A percentile compares a stretch with the other conserved stretches of the same genome.
Conservation (phyloP, 30 jellyfish, hydroid and myxozoan genomes). For the Phacellophora camtschatica region DNA sequence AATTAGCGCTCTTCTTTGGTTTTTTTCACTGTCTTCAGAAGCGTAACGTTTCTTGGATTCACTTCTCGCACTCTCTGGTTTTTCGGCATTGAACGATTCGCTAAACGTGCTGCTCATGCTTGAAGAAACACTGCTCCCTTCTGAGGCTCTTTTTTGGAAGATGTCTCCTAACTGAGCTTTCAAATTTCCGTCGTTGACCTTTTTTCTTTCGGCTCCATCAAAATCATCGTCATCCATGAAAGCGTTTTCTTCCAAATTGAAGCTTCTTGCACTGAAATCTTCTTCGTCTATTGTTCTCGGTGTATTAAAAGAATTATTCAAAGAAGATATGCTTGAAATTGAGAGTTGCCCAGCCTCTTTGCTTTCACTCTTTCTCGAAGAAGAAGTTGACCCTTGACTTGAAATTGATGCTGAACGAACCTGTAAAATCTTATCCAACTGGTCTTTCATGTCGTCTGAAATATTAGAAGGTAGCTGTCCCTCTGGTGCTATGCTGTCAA, state of each 20-base stretch:
- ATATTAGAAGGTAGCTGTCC: conserved; percentile 60
- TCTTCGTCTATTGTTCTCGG: conserved; percentile 6
- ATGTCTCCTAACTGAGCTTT: conserved; percentile 38
- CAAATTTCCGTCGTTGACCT: conserved; percentile 40
- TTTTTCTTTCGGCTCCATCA: background rate
- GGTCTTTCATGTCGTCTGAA: conserved; percentile 44
- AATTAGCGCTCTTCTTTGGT: conserved; percentile 3
- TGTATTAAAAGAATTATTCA: background rate
- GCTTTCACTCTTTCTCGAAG: conserved; percentile 24
- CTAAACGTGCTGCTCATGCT: conserved; percentile 35
- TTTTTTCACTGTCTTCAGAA: background rate
- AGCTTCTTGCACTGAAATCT: conserved; percentile 11
- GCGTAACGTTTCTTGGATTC: background rate
- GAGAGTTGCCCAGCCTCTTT: conserved; percentile 42
- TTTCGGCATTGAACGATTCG: conserved; percentile 40
- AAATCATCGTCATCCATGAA: background rate
- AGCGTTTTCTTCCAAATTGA: background rate
- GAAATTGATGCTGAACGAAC: conserved; percentile 58
- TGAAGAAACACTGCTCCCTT: conserved; percentile 27
- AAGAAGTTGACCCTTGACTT: conserved; percentile 29
- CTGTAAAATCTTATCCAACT: conserved; percentile 49
- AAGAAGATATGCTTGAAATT: conserved; percentile 44
- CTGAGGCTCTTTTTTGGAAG: conserved; percentile 31
- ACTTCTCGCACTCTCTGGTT: background rate
- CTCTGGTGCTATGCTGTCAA: conserved; percentile 32